These are phyloP conservation scores for Megaleporinus macrocephalus DNA, from an alignment of 2,113 vertebrate species.

Conservation along the genomic window DNA sequence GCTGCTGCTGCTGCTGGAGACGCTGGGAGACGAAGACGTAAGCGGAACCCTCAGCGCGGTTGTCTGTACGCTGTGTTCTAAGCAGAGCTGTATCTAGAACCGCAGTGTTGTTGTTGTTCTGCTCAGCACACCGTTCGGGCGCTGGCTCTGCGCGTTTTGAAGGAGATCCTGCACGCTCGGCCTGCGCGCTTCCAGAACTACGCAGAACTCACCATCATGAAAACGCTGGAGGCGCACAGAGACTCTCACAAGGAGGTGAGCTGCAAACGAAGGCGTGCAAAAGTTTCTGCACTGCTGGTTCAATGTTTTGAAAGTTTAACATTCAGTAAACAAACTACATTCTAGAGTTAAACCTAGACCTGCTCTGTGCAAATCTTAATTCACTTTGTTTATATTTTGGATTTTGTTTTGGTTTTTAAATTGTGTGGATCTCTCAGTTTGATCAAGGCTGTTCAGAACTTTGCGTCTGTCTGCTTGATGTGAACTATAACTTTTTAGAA, in stretches of 20 bases:
- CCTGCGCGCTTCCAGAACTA: slow-evolving; percentile 91
- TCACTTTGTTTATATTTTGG: too few species aligned
- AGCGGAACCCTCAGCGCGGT: neutral
- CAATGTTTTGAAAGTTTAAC: too few species aligned
- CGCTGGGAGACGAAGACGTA: slow-evolving; percentile 91
- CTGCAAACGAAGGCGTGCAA: neutral
- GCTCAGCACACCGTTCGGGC: slow-evolving; percentile 86
- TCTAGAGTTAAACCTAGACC: too few species aligned
- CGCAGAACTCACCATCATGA: slow-evolving; percentile 91
- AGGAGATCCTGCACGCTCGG: slow-evolving; percentile 88
- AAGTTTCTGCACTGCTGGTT: too few species aligned
- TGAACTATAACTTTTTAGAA: too few species aligned
- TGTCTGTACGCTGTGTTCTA: neutral
- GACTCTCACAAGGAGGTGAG: slow-evolving; percentile 89
- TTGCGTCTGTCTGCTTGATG: too few species aligned
- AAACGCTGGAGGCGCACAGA: slow-evolving; percentile 89
- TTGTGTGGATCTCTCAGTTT: too few species aligned
- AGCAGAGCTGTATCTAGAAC: neutral
- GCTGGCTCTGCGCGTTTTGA: slow-evolving; percentile 86
- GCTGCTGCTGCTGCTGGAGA: slow-evolving; percentile 92
- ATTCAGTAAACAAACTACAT: too few species aligned
- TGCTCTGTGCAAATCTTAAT: too few species aligned
- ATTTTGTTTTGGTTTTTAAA: too few species aligned
- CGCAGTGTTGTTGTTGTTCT: neutral
- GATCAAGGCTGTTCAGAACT: too few species aligned